Conservation (phyloP, 2,113 vertebrate genomes). For the Brienomyrus longianalis region DNA sequence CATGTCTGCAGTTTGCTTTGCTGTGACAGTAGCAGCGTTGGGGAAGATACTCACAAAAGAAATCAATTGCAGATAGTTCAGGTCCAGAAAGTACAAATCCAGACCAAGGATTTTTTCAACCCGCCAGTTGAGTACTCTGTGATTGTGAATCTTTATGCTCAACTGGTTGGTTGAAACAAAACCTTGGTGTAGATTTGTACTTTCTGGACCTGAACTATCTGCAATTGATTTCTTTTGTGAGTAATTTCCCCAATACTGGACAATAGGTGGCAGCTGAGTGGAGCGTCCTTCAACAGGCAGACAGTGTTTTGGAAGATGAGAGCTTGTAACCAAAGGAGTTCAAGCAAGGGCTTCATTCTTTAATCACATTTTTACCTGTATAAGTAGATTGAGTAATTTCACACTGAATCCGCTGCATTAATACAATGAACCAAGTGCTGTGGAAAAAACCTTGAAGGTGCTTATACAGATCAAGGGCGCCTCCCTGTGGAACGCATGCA, state of each 20-base stretch:
- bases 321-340: background rate
- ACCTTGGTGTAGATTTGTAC: too few species aligned
- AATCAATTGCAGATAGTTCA: too few species aligned
- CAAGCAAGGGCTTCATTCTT: background rate
- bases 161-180: too few species aligned
- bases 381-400: background rate
- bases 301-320: background rate
- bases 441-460: background rate
- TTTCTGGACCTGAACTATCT: too few species aligned
- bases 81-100: too few species aligned
- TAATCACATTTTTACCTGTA: background rate
- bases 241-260: too few species aligned
- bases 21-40: conserved; percentile 4
- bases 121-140: too few species aligned
- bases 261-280: background rate
- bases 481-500: background rate
- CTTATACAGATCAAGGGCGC: background rate
- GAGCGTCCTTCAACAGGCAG: background rate
- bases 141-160: too few species aligned
- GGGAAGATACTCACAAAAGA: too few species aligned
- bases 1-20: conserved; percentile 15
- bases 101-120: too few species aligned
- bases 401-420: background rate
- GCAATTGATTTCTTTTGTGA: too few species aligned
- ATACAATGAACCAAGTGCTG: background rate